Conservation (phyloP, 2,113 vertebrate genomes). For the Camarhynchus parvulus region DNA sequence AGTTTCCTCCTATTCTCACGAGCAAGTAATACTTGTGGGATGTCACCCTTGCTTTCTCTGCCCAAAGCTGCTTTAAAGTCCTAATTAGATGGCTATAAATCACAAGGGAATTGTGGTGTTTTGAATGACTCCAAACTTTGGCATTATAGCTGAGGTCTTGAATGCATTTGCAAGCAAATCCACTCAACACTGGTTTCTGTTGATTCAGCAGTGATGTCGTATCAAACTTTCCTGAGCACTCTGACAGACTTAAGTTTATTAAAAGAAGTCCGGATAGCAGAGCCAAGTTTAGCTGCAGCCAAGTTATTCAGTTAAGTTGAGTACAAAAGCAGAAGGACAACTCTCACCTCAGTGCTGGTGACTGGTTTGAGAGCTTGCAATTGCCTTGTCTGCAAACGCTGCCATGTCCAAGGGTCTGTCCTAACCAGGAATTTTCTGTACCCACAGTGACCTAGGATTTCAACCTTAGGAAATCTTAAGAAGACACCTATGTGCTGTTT, state of each 20-base stretch:
- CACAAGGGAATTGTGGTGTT: neutral
- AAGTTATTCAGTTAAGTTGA: neutral
- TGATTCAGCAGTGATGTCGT: slow-evolving; percentile 38
- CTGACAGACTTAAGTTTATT: slow-evolving; percentile 31
- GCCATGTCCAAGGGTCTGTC: neutral
- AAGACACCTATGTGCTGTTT: neutral
- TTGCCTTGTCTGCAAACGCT: neutral
- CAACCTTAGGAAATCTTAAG: neutral
- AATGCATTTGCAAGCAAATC: slow-evolving; percentile 7
- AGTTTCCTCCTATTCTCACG: neutral
- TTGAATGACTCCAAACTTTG: neutral
- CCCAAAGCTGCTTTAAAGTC: neutral
- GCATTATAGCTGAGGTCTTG: neutral
- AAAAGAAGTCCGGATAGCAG: neutral
- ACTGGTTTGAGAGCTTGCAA: neutral
- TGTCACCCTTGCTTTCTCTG: neutral
- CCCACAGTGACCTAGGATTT: neutral
- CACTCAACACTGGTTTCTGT: neutral
- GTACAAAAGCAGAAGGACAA: slow-evolving; percentile 1
- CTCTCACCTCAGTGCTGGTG: neutral
- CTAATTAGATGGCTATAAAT: neutral
- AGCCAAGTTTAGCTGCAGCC: slow-evolving; percentile 33
- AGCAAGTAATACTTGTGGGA: neutral
- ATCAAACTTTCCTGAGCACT: slow-evolving; percentile 18
- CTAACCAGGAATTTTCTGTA: neutral